Conservation (phyloP, 2,797 vertebrate species). For the Epinephelus awoara region DNA sequence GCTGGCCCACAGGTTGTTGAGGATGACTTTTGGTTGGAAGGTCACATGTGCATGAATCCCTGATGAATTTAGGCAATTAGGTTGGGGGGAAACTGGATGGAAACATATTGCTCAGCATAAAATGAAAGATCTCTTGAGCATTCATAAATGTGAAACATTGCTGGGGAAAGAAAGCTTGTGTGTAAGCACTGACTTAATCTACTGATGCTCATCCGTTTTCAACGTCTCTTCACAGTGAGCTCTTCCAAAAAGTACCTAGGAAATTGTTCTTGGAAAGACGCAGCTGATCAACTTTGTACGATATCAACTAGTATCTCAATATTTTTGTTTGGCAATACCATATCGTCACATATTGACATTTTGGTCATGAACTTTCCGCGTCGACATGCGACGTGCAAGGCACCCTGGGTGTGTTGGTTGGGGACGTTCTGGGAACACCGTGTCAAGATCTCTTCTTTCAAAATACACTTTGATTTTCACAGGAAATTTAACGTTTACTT, state of each 20-base stretch:
- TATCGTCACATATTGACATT: too few relatives aligned
- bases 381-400: too few relatives aligned
- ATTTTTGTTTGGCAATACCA: too few relatives aligned
- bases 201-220: not conserved
- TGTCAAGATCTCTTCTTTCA: too few relatives aligned
- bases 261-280: not conserved
- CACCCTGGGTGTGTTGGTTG: too few relatives aligned
- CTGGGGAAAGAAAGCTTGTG: not conserved
- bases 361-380: too few relatives aligned
- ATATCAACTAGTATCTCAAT: too few relatives aligned
- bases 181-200: not conserved
- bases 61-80: not conserved
- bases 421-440: too few relatives aligned
- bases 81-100: not conserved
- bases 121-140: not conserved
- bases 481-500: too few relatives aligned
- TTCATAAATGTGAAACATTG: not conserved
- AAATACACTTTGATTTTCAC: too few relatives aligned
- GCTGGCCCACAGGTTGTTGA: not conserved
- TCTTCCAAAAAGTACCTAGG: not conserved
- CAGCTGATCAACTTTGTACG: too few relatives aligned
- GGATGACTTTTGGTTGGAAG: constrained; percentile 5
- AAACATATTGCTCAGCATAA: not conserved
- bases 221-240: not conserved
- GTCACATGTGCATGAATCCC: not conserved